A percentile compares a stretch with the other conserved stretches of the same genome.
phyloP scores from a whole-genome alignment of 2,888 invertebrate genomes.

The Agrochola circellaris region DNA sequence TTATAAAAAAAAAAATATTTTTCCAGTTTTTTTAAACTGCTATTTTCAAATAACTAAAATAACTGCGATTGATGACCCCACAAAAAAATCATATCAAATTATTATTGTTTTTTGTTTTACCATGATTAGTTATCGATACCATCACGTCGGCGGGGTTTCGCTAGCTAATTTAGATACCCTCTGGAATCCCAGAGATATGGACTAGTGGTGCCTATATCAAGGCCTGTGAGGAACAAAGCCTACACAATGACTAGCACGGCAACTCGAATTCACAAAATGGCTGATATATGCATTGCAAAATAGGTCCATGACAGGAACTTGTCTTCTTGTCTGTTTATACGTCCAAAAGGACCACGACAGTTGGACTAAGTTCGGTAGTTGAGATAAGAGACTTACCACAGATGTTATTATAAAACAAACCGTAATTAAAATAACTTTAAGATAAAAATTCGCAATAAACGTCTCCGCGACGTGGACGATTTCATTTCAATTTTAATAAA shows the following conservation, averaged over 20 bases:
- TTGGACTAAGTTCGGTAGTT: neutral
- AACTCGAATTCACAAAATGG: too few relatives aligned
- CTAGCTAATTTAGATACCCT: too few relatives aligned
- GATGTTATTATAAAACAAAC: slow-evolving; percentile 10
- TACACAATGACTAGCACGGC: neutral
- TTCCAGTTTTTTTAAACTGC: too few relatives aligned
- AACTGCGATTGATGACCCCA: too few relatives aligned
- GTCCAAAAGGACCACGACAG: neutral
- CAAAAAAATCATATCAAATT: too few relatives aligned
- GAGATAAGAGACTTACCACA: neutral
- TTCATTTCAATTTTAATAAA: slow-evolving; percentile 79
- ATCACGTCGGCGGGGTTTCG: too few relatives aligned
- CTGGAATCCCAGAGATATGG: too few relatives aligned
- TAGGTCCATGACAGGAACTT: neutral
- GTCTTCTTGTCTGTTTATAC: neutral
- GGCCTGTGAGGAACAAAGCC: neutral
- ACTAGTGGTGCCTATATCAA: too few relatives aligned
- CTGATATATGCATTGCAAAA: neutral
- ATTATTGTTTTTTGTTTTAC: too few relatives aligned
- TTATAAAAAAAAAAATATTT: too few relatives aligned
- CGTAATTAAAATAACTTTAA: slow-evolving; percentile 25
- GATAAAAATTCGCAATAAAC: slow-evolving; percentile 55
- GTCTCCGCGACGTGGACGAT: slow-evolving; percentile 70
- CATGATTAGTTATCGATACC: too few relatives aligned
- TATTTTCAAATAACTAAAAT: too few relatives aligned